Conservation (phyloP, 1,140 invertebrate species). For the Nymphalis io region DNA sequence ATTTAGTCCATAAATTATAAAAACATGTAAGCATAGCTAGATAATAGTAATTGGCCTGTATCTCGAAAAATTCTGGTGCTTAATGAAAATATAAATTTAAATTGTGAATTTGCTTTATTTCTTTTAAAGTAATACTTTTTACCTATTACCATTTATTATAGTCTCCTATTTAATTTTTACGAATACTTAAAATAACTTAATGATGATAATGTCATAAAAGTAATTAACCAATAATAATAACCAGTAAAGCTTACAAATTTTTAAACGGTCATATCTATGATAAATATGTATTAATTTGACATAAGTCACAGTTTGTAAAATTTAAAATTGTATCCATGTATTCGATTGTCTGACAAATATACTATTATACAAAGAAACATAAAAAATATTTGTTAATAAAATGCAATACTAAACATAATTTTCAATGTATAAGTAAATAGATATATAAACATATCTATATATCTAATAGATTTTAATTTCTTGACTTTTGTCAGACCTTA, state of each 20-base stretch:
- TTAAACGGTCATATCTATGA: background rate
- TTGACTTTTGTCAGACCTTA: too few relatives aligned
- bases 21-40: conserved; percentile 34
- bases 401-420: conserved; percentile 1
- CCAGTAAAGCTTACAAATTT: background rate
- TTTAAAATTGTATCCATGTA: background rate
- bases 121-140: conserved; percentile 15
- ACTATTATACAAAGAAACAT: background rate
- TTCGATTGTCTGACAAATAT: background rate
- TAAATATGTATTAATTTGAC: conserved; percentile 3
- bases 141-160: conserved; percentile 19
- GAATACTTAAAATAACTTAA: background rate
- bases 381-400: background rate
- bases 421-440: conserved; percentile 8
- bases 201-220: background rate
- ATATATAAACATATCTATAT: background rate
- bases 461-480: too few relatives aligned
- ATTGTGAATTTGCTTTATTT: conserved; percentile 37
- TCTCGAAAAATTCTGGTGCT: conserved; percentile 33
- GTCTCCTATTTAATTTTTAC: conserved; percentile 3
- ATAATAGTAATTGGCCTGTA: conserved; percentile 35
- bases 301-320: background rate
- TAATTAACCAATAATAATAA: background rate
- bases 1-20: conserved; percentile 33
- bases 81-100: conserved; percentile 31